phyloP scores from a whole-genome alignment of 2,797 vertebrate genomes.

The Pseudochirops corinnae region DNA sequence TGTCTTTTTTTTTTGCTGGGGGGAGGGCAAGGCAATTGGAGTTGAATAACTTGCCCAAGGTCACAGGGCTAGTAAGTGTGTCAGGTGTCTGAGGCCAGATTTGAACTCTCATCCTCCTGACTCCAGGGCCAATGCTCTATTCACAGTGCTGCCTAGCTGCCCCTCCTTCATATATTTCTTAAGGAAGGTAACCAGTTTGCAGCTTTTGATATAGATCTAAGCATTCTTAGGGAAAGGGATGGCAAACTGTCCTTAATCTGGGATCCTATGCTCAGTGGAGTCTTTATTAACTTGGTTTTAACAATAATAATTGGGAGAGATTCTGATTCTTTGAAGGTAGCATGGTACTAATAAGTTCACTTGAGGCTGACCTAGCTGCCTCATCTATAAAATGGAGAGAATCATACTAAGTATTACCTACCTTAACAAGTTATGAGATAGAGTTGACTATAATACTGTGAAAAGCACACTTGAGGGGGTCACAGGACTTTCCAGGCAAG shows the following conservation, averaged over 20 bases:
- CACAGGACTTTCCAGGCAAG: no score
- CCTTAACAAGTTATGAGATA: neutral
- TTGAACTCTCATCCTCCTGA: no score
- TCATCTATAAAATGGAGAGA: neutral
- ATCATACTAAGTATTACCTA: neutral
- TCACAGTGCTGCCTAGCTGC: no score
- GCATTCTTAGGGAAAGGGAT: conserved; percentile 51
- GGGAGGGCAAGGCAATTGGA: no score
- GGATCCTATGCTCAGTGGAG: neutral
- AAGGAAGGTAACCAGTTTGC: conserved; percentile 70
- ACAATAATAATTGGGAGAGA: neutral
- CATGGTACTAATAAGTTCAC: neutral
- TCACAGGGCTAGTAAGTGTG: no score
- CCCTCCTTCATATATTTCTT: conserved; percentile 64
- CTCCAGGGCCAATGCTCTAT: no score
- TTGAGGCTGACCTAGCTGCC: neutral
- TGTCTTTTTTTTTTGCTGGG: no score
- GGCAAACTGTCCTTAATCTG: conserved; percentile 14
- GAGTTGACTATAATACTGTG: neutral
- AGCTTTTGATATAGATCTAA: conserved; percentile 72
- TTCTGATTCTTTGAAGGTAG: neutral
- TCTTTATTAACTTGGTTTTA: neutral
- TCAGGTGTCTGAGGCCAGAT: no score
- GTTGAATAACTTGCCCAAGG: no score
- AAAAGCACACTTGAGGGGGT: no score